Base-by-base conservation (phyloP, 1,140 invertebrate species). In the Danaus melanippus region DNA sequence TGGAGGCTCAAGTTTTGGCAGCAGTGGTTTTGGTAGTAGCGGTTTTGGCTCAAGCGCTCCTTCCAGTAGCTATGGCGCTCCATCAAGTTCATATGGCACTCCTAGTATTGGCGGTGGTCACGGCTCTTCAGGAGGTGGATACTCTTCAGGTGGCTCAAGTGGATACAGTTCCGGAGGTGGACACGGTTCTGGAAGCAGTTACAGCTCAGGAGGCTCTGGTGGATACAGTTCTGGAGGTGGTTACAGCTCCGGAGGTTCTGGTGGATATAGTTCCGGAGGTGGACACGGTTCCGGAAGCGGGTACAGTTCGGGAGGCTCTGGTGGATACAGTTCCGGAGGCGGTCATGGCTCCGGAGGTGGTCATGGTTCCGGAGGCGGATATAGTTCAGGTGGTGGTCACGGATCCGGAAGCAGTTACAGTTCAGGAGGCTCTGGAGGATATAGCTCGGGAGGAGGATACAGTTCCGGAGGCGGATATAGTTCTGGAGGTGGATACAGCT, bases 21-120 rank as follows among this genome's bases (percentile, higher is more conserved):
- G 76, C 58, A 76, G 74, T 32, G 67, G 73, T 39, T 75, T 64
- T 41, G 50, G 56, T 32, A 69, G 81, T 43, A 68, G 74, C 47
- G 74, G 71, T 8, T 50, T 56, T 6, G 49, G 54, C 21, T 59
- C 75, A 42, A 66, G 74, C 40, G 71, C 64, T 10, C 74, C 77
- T 8, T 82, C 77, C 0, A 72, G 74, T 7, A 86, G 78, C 53
- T 87, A 86, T 9, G 63, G 66, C 9, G 79, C 79, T 0, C 76
- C 86, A 77, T 11, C 66, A 8, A 75, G 50, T 53, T 69, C 72
- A 1, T 85, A 79, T 10, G 79, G 79, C 48, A 73, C 81, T 21
- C 81, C 78, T 8, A 71, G 74, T 40, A 62, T 64, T 21, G 43
- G 53, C 47, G 43, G 47, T n/a, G 75, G 66, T 53, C 62, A 68